Conservation (phyloP, 2,113 vertebrate genomes). For the Emydocephalus ijimae region DNA sequence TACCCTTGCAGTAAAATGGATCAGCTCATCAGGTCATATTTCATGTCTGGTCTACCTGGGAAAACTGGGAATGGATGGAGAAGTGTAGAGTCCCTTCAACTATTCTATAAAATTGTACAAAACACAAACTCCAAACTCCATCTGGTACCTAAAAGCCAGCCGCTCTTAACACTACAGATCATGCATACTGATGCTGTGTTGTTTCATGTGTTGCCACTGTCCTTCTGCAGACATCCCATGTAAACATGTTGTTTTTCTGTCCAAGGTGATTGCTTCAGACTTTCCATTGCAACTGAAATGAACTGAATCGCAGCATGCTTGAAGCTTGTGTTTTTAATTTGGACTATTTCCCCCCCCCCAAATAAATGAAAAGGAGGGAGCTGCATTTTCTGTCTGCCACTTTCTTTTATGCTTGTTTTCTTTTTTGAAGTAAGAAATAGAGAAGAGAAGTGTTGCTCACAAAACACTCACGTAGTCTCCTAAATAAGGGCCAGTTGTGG, state of each 20-base stretch:
- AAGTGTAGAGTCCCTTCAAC: not conserved
- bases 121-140: not conserved
- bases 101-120: not conserved
- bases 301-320: not conserved
- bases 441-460: not conserved
- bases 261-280: not conserved
- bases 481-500: not conserved
- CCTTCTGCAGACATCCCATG: not conserved
- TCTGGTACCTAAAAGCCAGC: not conserved
- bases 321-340: conserved; percentile 17
- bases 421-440: not conserved
- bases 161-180: not conserved
- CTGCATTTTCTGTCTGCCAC: not conserved
- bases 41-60: not conserved
- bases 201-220: not conserved
- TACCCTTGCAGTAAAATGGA: not conserved
- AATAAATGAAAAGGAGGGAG: conserved; percentile 21
- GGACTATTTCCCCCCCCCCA: not conserved
- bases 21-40: not conserved
- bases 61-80: not conserved
- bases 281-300: not conserved
- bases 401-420: not conserved
- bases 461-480: not conserved
- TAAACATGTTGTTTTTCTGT: not conserved
- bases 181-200: not conserved